A percentile compares a stretch with the other conserved stretches of the same genome.
These are phyloP conservation scores for Sturnus vulgaris DNA, from an alignment of 2,113 vertebrate genomes.

Conservation along the genomic window DNA sequence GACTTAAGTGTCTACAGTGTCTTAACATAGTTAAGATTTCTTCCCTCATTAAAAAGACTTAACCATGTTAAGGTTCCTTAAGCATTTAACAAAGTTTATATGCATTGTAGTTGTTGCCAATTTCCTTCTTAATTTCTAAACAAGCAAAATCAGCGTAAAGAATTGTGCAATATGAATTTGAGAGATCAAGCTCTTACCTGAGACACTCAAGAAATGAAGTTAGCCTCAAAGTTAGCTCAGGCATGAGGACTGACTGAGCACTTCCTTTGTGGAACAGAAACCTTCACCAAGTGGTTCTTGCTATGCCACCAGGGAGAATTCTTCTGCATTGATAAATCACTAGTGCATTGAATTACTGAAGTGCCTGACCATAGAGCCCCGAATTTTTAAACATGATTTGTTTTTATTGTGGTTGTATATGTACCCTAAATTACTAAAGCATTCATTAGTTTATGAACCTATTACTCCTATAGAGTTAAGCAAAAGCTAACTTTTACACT, in stretches of 20 bases:
- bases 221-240: neutral
- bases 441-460: neutral
- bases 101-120: neutral
- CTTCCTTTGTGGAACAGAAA: neutral
- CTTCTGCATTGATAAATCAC: neutral
- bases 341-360: neutral
- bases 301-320: neutral
- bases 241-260: neutral
- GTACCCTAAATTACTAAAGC: neutral
- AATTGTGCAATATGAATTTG: neutral
- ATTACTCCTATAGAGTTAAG: neutral
- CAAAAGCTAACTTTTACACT: neutral
- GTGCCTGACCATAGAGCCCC: neutral
- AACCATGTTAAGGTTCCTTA: neutral
- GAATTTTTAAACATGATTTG: neutral
- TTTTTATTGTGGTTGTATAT: neutral
- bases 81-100: neutral
- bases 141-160: neutral
- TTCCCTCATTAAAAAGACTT: neutral
- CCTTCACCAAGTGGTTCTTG: neutral
- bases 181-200: neutral
- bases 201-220: neutral
- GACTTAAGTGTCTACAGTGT: neutral
- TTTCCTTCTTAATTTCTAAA: neutral
- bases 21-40: constrained; percentile 23